A percentile compares a stretch with the other conserved stretches of the same genome.
These are phyloP conservation scores for Chloroclysta siterata DNA, from an alignment of 2,888 invertebrate species.

Conservation along the genomic window DNA sequence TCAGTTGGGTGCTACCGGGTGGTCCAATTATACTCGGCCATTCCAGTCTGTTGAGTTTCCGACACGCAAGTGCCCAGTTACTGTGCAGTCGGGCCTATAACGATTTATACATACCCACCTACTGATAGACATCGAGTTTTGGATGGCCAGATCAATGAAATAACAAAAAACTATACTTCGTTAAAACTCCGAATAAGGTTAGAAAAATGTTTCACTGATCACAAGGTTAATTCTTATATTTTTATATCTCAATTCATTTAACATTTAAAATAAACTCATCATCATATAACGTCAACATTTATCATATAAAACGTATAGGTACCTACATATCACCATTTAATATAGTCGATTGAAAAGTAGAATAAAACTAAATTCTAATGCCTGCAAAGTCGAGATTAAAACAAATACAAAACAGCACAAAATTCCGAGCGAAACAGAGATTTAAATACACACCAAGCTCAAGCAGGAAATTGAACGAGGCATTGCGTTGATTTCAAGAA, in stretches of 20 bases:
- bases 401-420: slow-evolving; percentile 18
- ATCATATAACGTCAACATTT: too few species aligned
- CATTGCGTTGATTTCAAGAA: slow-evolving; percentile 39
- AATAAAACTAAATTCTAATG: neutral
- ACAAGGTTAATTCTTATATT: too few species aligned
- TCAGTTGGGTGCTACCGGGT: slow-evolving; percentile 11
- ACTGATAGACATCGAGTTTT: too few species aligned
- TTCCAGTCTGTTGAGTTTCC: slow-evolving; percentile 25
- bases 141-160: too few species aligned
- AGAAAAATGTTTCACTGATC: too few species aligned
- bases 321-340: too few species aligned
- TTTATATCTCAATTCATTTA: too few species aligned
- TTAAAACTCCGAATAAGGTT: too few species aligned
- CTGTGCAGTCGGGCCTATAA: slow-evolving; percentile 13
- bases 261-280: too few species aligned
- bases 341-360: too few species aligned
- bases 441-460: slow-evolving; percentile 27
- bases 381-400: slow-evolving; percentile 11
- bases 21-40: slow-evolving; percentile 25
- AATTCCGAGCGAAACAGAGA: slow-evolving; percentile 31
- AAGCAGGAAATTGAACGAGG: slow-evolving; percentile 43
- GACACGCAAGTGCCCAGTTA: slow-evolving; percentile 21
- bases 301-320: too few species aligned
- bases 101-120: neutral
- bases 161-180: too few species aligned